A percentile compares a stretch with the other conserved stretches of the same genome.
Evolutionary conservation across 2,888 invertebrate species (phyloP).

Genomic region (Synergus gifuensis): DNA sequence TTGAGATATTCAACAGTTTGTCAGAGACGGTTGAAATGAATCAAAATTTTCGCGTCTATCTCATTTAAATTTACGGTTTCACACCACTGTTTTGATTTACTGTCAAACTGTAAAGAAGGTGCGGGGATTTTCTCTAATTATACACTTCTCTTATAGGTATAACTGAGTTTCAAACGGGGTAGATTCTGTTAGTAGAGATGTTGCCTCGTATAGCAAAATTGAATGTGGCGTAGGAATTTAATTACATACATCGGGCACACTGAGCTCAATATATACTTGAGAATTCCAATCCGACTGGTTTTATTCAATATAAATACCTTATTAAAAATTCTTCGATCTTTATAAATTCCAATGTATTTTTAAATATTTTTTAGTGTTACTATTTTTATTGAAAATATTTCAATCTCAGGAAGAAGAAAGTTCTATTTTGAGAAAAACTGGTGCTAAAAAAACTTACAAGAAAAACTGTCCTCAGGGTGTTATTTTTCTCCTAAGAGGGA

Average conservation of each 20-base stretch:
- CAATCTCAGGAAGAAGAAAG: not conserved
- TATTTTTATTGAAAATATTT: not conserved
- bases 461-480: not conserved
- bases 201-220: constrained; percentile 14
- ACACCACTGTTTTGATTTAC: constrained; percentile 20
- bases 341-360: not conserved
- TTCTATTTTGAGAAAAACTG: not conserved
- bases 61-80: constrained; percentile 27
- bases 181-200: constrained; percentile 8
- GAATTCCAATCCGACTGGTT: not conserved
- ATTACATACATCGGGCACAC: constrained; percentile 19
- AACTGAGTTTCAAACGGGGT: constrained; percentile 25
- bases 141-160: not conserved
- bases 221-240: constrained; percentile 28
- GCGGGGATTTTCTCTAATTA: constrained; percentile 24
- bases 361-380: not conserved
- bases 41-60: not conserved
- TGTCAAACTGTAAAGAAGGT: constrained; percentile 11
- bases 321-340: not conserved
- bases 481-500: not conserved
- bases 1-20: constrained; percentile 1
- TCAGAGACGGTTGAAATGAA: not conserved
- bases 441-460: not conserved
- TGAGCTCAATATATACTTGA: constrained; percentile 31
- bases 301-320: not conserved